These are phyloP conservation scores for Tetropium fuscum DNA, from an alignment of 2,888 invertebrate genomes.

Conservation along the genomic window DNA sequence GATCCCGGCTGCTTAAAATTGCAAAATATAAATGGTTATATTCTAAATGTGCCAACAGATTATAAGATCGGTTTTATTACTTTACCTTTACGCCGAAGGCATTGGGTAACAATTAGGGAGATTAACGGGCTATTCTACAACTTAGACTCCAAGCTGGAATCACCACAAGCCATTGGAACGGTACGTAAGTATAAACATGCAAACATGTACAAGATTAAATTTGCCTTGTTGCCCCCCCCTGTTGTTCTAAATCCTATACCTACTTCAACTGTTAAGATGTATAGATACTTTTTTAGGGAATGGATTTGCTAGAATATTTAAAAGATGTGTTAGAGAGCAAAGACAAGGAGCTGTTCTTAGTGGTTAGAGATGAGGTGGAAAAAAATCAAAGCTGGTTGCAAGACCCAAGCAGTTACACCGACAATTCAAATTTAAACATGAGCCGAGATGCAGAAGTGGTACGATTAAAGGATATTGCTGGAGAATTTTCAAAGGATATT, in stretches of 20 bases:
- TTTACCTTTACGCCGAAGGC: constrained; percentile 85
- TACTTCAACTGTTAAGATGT: no score
- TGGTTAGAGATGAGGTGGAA: constrained; percentile 80
- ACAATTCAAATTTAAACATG: constrained; percentile 32
- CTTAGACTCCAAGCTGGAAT: constrained; percentile 91
- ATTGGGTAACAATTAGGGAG: constrained; percentile 91
- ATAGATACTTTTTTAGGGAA: constrained; percentile 76
- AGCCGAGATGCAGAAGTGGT: constrained; percentile 58
- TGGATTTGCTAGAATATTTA: constrained; percentile 80
- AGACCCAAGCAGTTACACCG: constrained; percentile 50
- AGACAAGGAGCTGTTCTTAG: constrained; percentile 90
- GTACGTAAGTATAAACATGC: no score
- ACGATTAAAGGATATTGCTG: constrained; percentile 55
- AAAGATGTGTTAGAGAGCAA: constrained; percentile 84
- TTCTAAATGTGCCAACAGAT: constrained; percentile 93
- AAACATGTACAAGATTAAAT: no score
- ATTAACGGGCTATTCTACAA: constrained; percentile 88
- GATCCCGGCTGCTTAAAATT: constrained; percentile 83
- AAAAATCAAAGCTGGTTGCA: constrained; percentile 76
- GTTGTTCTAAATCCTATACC: no score
- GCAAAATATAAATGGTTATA: constrained; percentile 88
- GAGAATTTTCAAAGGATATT: constrained; percentile 1
- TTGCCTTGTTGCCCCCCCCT: no score
- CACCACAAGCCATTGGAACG: constrained; percentile 86
- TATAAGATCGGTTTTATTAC: constrained; percentile 90